These are phyloP conservation scores for Entomobrya multifasciata DNA, from an alignment of 2,888 invertebrate species.

Conservation along the genomic window DNA sequence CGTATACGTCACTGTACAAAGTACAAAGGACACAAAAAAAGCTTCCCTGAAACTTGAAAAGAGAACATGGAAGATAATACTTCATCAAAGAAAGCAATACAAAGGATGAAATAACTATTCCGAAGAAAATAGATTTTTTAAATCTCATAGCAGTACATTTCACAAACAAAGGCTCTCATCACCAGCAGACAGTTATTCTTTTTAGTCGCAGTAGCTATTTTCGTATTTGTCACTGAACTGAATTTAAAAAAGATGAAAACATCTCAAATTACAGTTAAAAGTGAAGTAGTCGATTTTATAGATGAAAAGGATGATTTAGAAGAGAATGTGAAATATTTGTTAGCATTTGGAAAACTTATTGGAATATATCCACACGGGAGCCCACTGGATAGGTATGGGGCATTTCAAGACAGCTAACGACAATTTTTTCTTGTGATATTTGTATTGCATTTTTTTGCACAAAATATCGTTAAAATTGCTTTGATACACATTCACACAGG, in stretches of 20 bases:
- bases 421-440: not conserved
- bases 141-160: too few species aligned
- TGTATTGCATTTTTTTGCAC: not conserved
- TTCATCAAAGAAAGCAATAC: too few species aligned
- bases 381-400: slow-evolving; percentile 20
- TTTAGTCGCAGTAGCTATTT: too few species aligned
- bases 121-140: too few species aligned
- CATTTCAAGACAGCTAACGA: not conserved
- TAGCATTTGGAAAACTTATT: slow-evolving; percentile 50
- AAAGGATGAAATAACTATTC: too few species aligned
- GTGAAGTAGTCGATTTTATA: not conserved
- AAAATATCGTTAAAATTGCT: not conserved
- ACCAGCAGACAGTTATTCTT: too few species aligned
- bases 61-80: too few species aligned
- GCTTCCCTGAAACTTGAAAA: too few species aligned
- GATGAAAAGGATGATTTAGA: slow-evolving; percentile 29
- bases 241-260: not conserved
- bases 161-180: too few species aligned
- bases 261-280: slow-evolving; percentile 3
- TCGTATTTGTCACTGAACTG: too few species aligned
- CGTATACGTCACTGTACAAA: too few species aligned
- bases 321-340: slow-evolving; percentile 7
- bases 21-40: too few species aligned
- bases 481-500: not conserved
- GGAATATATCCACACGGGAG: slow-evolving; percentile 20